Percentiles rank a stretch among this genome's conserved stretches.
Evolutionary conservation across 2,888 invertebrate genomes (phyloP).

Genomic region (Acrocera orbiculus): DNA sequence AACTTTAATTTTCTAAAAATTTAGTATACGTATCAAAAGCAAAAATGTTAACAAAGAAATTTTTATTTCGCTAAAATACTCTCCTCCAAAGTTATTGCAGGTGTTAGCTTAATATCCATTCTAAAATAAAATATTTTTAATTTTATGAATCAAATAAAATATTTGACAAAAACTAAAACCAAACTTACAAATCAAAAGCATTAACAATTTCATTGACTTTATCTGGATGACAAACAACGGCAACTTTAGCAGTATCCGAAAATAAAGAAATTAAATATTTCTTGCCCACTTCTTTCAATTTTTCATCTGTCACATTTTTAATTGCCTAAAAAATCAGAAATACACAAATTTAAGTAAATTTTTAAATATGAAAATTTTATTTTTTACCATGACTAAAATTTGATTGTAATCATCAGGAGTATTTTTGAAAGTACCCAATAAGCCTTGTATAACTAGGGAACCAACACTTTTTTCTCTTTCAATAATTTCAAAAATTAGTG

Average conservation of each 20-base stretch:
- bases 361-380: neutral
- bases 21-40: too few species aligned
- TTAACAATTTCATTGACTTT: constrained; percentile 34
- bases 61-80: constrained; percentile 11
- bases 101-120: constrained; percentile 8
- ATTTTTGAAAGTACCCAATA: constrained; percentile 52
- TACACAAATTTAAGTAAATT: neutral
- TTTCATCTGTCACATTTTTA: constrained; percentile 43
- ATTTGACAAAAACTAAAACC: neutral
- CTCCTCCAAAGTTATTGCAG: constrained; percentile 10
- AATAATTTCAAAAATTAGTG: constrained; percentile 72
- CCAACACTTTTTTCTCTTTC: constrained; percentile 63
- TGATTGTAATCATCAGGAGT: constrained; percentile 45
- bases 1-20: too few species aligned
- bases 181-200: constrained; percentile 9
- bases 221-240: constrained; percentile 59
- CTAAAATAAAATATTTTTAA: too few species aligned
- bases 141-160: too few species aligned
- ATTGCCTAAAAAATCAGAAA: constrained; percentile 32
- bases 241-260: constrained; percentile 41
- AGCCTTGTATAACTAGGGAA: constrained; percentile 50
- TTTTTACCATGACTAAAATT: constrained; percentile 10
- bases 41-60: neutral
- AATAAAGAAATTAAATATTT: constrained; percentile 55
- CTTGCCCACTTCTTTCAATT: constrained; percentile 48